A percentile compares a stretch with the other conserved stretches of the same genome.
phyloP scores from a whole-genome alignment of 2,797 vertebrate species.

The Cuniculus paca region DNA sequence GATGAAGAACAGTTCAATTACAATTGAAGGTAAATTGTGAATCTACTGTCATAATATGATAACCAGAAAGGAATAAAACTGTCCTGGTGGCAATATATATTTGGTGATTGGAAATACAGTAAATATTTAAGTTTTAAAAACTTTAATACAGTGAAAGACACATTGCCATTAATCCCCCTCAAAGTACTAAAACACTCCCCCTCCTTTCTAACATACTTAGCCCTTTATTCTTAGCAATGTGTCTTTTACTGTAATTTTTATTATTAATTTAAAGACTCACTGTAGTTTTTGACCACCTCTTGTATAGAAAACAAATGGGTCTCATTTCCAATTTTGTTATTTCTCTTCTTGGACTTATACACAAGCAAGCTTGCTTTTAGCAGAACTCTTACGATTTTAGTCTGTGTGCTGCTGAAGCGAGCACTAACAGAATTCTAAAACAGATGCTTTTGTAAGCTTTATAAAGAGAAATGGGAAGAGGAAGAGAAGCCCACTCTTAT shows the following conservation, averaged over 20 bases:
- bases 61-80: background rate
- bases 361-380: constrained; percentile 57
- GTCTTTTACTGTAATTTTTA: background rate
- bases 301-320: background rate
- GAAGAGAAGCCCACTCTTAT: background rate
- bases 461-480: constrained; percentile 44
- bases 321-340: constrained; percentile 7
- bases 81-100: background rate
- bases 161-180: background rate
- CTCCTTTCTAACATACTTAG: background rate
- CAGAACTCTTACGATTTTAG: background rate
- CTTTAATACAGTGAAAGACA: background rate
- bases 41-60: background rate
- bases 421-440: constrained; percentile 32
- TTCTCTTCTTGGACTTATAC: constrained; percentile 64
- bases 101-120: background rate
- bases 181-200: background rate
- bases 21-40: background rate
- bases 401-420: background rate
- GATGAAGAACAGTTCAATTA: background rate
- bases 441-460: constrained; percentile 50
- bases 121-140: background rate
- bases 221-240: background rate
- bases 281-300: background rate
- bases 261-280: background rate